These are phyloP conservation scores for Bugulina stolonifera DNA, from an alignment of 2,888 invertebrate genomes.

Conservation along the genomic window DNA sequence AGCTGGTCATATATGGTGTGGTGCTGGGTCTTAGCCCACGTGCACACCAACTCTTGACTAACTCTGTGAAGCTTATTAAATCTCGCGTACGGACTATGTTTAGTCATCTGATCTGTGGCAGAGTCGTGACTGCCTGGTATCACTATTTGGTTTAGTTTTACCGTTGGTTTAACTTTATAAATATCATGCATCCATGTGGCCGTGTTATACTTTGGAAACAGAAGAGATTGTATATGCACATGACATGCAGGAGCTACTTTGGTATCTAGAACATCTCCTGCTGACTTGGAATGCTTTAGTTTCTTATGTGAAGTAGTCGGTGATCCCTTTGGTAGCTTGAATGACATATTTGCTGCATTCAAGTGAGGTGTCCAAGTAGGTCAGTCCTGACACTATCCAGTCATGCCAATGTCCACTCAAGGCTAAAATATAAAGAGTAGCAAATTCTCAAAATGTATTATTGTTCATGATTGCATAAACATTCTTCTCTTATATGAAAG, in stretches of 20 bases:
- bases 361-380: too few species aligned
- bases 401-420: too few species aligned
- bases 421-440: too few species aligned
- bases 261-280: conserved; percentile 4
- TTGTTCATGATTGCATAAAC: too few species aligned
- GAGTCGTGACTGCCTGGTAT: conserved; percentile 26
- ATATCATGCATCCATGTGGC: conserved; percentile 26
- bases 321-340: not conserved
- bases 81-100: conserved; percentile 10
- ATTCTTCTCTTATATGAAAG: too few species aligned
- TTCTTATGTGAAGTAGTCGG: not conserved
- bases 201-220: conserved; percentile 23
- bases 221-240: conserved; percentile 13
- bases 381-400: too few species aligned
- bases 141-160: conserved; percentile 15
- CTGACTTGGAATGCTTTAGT: conserved; percentile 12
- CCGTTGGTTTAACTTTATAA: not conserved
- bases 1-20: conserved; percentile 26
- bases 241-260: not conserved
- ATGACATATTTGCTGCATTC: too few species aligned
- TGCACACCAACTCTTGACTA: conserved; percentile 3
- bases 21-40: conserved; percentile 27
- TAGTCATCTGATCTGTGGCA: conserved; percentile 17
- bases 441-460: too few species aligned
- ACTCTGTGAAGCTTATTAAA: conserved; percentile 16